Conservation (phyloP, 2,113 vertebrate genomes). For the Nannospalax galili region DNA sequence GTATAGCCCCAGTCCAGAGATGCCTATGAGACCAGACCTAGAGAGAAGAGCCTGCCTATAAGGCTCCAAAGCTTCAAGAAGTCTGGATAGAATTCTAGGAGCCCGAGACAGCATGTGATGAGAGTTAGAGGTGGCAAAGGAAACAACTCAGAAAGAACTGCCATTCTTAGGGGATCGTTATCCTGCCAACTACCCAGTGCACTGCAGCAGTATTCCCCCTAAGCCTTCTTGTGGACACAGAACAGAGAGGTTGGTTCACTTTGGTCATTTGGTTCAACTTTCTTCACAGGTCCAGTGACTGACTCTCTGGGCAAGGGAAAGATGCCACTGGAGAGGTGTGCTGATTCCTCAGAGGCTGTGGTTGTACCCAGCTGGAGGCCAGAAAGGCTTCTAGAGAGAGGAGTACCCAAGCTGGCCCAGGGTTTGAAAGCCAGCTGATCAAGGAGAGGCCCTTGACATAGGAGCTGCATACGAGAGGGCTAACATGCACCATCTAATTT, state of each 20-base stretch:
- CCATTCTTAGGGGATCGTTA: not conserved
- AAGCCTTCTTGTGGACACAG: not conserved
- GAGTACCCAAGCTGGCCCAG: not conserved
- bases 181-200: not conserved
- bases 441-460: not conserved
- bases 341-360: not conserved
- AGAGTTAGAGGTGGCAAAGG: no score
- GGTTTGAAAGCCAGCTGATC: not conserved
- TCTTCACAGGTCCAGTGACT: not conserved
- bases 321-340: not conserved
- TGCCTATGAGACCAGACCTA: no score
- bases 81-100: no score
- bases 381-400: not conserved
- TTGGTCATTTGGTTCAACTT: not conserved
- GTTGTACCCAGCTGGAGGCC: not conserved
- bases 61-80: not conserved
- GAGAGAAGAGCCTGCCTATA: not conserved
- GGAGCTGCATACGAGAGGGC: not conserved
- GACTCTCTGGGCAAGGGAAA: not conserved
- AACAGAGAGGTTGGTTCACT: not conserved
- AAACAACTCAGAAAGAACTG: not conserved
- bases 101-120: no score
- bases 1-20: no score
- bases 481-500: not conserved
- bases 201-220: not conserved